Conservation (phyloP, 2,888 invertebrate species). For the Nineta flava region DNA sequence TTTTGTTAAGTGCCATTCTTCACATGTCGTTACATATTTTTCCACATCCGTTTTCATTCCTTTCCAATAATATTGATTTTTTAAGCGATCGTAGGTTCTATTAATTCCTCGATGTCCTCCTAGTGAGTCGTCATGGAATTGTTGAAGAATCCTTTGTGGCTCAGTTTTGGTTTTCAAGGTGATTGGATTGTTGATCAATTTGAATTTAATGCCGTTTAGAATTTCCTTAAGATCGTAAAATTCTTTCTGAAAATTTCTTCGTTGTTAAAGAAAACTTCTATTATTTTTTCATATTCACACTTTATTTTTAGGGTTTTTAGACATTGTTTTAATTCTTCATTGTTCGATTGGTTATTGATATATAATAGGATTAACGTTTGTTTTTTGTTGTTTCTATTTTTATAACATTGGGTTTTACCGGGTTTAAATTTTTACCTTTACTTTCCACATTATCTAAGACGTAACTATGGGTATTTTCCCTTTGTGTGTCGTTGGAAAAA, state of each 20-base stretch:
- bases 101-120: neutral
- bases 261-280: neutral
- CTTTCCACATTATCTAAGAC: neutral
- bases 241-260: neutral
- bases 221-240: neutral
- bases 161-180: neutral
- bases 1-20: neutral
- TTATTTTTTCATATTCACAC: neutral
- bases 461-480: neutral
- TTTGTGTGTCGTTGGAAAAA: neutral
- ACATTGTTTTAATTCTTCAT: neutral
- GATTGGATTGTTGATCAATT: neutral
- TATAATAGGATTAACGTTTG: neutral
- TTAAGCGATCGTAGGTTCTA: neutral
- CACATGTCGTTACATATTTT: neutral
- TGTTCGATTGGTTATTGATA: neutral
- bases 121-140: neutral
- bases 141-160: neutral
- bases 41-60: neutral
- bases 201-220: neutral
- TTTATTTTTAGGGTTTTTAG: neutral
- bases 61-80: neutral
- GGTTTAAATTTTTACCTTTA: neutral
- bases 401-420: neutral
- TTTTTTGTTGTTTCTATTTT: neutral